These are phyloP conservation scores for Misgurnus mizolepis DNA, from an alignment of 2,113 vertebrate species.

Conservation along the genomic window DNA sequence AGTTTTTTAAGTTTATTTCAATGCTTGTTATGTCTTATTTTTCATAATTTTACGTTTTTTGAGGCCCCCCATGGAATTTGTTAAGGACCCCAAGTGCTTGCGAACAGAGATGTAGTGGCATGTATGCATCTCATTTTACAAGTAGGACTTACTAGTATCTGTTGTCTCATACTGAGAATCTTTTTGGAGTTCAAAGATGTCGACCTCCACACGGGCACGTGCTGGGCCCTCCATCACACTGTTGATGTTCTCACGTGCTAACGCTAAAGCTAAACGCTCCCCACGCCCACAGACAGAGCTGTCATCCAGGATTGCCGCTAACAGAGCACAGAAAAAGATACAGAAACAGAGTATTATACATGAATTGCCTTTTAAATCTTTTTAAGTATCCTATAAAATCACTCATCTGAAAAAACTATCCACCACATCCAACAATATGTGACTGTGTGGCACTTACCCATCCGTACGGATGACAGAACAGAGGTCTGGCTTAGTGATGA, in stretches of 20 bases:
- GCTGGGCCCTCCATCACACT: conserved; percentile 80
- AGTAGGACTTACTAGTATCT: conserved; percentile 83
- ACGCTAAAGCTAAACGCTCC: conserved; percentile 84
- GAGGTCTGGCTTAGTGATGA: conserved; percentile 79
- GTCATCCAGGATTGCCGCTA: conserved; percentile 82
- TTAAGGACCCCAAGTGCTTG: no score
- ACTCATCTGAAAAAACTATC: neutral
- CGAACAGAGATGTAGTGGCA: conserved; percentile 11
- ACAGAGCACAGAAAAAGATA: neutral
- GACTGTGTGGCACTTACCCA: conserved; percentile 78
- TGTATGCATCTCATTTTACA: conserved; percentile 1
- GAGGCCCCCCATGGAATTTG: no score
- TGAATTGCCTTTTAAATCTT: neutral
- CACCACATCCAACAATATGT: neutral
- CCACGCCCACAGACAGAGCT: conserved; percentile 84
- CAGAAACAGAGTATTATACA: conserved; percentile 3
- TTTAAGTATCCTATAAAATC: neutral
- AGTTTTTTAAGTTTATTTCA: no score
- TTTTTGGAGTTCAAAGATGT: conserved; percentile 86
- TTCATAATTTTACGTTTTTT: no score
- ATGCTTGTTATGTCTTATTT: no score
- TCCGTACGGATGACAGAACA: conserved; percentile 87
- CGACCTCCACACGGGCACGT: conserved; percentile 85
- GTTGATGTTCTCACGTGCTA: conserved; percentile 89
- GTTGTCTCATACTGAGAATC: conserved; percentile 92